phyloP scores from a whole-genome alignment of 37 sponge, comb jelly and placozoan genomes.

The Amphimedon queenslandica region DNA sequence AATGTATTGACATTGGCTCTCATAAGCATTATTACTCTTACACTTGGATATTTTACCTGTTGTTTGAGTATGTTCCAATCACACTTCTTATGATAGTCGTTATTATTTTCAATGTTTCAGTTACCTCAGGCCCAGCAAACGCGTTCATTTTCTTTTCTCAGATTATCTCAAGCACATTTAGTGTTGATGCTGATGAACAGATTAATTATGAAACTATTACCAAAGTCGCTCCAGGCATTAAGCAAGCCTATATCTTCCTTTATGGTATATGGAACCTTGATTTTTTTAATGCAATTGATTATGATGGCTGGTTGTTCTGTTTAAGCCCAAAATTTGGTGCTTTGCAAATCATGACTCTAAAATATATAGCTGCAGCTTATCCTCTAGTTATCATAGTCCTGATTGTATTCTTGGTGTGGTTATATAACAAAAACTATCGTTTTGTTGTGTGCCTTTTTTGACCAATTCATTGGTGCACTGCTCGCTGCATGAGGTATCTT shows the following conservation, averaged over 20 bases:
- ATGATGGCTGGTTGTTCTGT: not conserved
- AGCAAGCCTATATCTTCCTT: not conserved
- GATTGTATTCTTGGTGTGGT: not conserved
- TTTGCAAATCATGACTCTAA: not conserved
- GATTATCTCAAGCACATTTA: not conserved
- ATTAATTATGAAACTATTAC: not conserved
- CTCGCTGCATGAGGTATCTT: not conserved
- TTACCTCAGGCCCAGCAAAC: slow-evolving; percentile 24
- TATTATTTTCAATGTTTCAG: slow-evolving; percentile 19
- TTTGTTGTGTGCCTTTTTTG: not conserved
- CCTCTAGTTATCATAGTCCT: slow-evolving; percentile 18
- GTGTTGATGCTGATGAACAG: not conserved
- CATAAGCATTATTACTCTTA: not conserved
- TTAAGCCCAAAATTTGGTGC: slow-evolving; percentile 1
- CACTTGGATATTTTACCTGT: slow-evolving; percentile 3
- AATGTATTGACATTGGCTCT: slow-evolving; percentile 5
- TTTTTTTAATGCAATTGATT: slow-evolving; percentile 7
- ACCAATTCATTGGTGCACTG: slow-evolving; percentile 2
- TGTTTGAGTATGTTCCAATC: slow-evolving; percentile 12
- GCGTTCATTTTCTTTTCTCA: slow-evolving; percentile 31
- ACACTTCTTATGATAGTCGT: slow-evolving; percentile 13
- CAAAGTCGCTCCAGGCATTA: not conserved
- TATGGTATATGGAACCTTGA: slow-evolving; percentile 37
- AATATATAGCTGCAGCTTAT: slow-evolving; percentile 20
- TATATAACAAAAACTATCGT: not conserved